phyloP scores from a whole-genome alignment of 2,888 invertebrate species.

The Hirtodrosophila duncani region DNA sequence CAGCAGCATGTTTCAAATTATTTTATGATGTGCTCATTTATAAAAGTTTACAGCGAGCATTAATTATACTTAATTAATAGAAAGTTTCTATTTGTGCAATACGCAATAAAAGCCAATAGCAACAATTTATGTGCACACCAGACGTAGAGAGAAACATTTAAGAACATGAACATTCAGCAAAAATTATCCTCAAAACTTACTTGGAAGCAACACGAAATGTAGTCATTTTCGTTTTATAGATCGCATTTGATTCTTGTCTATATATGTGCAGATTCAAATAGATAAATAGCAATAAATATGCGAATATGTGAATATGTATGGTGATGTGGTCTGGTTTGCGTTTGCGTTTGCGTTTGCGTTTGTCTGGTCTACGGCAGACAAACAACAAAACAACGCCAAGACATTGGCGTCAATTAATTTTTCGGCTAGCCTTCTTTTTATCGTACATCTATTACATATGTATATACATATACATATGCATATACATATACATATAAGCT shows the following conservation, averaged over 20 bases:
- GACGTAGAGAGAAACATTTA: too few species aligned
- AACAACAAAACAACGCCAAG: slow-evolving; percentile 35
- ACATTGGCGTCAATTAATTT: slow-evolving; percentile 71
- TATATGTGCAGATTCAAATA: slow-evolving; percentile 4
- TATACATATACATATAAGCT: not conserved
- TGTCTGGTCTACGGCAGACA: slow-evolving; percentile 55
- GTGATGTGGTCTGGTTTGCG: not conserved
- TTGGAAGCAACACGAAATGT: too few species aligned
- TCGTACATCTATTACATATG: slow-evolving; percentile 6
- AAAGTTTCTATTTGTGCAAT: slow-evolving; percentile 59
- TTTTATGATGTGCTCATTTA: slow-evolving; percentile 65
- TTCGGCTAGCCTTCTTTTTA: slow-evolving; percentile 29
- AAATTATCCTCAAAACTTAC: too few species aligned
- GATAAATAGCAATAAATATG: not conserved
- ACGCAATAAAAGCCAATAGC: slow-evolving; percentile 32
- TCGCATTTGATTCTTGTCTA: not conserved
- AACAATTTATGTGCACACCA: too few species aligned
- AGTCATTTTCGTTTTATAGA: not conserved
- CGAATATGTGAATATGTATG: not conserved
- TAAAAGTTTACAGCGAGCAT: slow-evolving; percentile 58
- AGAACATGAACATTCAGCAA: too few species aligned
- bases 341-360: slow-evolving; percentile 3
- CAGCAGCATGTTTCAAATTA: slow-evolving; percentile 44
- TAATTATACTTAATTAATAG: slow-evolving; percentile 71
- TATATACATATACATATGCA: not conserved